Base-by-base conservation (phyloP, 2,797 vertebrate species). In the Myiothlypis chrysogaster region DNA sequence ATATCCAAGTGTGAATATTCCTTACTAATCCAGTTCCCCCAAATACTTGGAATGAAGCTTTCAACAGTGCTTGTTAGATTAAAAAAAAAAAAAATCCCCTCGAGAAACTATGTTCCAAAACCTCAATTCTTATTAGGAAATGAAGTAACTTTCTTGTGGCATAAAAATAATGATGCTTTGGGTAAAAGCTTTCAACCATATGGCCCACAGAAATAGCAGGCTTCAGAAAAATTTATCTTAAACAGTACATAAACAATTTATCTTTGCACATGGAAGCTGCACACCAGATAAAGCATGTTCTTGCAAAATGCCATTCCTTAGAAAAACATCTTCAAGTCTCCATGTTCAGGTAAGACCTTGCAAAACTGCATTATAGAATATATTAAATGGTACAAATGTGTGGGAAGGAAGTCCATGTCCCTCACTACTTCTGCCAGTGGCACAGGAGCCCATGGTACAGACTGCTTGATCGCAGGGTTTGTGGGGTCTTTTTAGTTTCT, bases 1-100 rank as follows among this genome's bases (percentile, higher is more conserved):
- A 35, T 65, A 65, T 88, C 83, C 70, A 86, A 95, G 69, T 56
- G 63, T 90, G 84, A 93, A 78, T 93, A 87, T 83, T 92, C 44
- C 27, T 94, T 92, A 66, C 65, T 89, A 80, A 56, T 83, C 15
- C 65, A 55, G 43, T 83, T 83, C 90, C 56, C 47, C 47, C 44
- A 92, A 66, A 28, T 81, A 61, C 43, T 83, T 91, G 76, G 69
- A 92, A 57, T 65, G 39, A 34, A 81, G 17, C 39, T 89, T 92
- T 76, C 34, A 68, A 5, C 60, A 65, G 39, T 68, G 37, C 23
- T 69, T 56, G n/a, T n/a, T 87, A 70, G 39, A 64, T 71, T 69
- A 1, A 4, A 43, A 53, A 53, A 75, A 52, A 75, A 49, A 22
- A 32, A 50, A 30, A 9, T 47, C 16, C 24, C 14, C 43, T 60